These are phyloP conservation scores for Coreius guichenoti DNA, from an alignment of 2,797 vertebrate genomes.

Conservation along the genomic window DNA sequence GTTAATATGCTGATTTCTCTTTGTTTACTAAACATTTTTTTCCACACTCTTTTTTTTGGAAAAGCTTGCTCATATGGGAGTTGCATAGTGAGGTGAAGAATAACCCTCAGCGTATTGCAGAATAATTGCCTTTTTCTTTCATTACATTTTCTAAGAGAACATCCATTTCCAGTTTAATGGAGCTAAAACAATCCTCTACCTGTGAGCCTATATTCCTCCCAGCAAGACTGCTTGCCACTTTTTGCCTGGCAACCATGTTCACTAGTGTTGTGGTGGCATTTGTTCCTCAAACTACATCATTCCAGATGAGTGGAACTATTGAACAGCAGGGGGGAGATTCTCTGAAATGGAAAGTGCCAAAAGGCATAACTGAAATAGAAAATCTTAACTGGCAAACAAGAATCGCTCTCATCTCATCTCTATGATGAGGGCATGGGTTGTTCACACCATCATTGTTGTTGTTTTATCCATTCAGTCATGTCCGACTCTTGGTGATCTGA, in stretches of 20 bases:
- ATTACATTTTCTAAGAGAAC: conserved; percentile 39
- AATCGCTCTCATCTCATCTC: neutral
- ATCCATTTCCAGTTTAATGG: conserved; percentile 52
- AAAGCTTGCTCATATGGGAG: conserved; percentile 58
- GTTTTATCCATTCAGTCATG: neutral
- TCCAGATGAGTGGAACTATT: conserved; percentile 36
- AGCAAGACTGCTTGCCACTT: conserved; percentile 34
- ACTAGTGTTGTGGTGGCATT: conserved; percentile 33
- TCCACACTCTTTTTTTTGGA: neutral
- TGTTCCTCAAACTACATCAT: conserved; percentile 40
- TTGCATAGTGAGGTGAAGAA: conserved; percentile 26
- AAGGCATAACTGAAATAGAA: conserved; percentile 29
- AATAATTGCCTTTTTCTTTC: conserved; percentile 47
- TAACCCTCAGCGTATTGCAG: conserved; percentile 22
- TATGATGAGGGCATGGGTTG: neutral
- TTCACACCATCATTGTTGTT: neutral
- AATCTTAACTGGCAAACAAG: conserved; percentile 33
- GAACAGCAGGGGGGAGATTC: conserved; percentile 34
- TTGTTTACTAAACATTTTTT: conserved; percentile 9
- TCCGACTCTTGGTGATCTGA: neutral
- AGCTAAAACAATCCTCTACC: conserved; percentile 49
- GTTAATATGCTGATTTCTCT: conserved; percentile 10
- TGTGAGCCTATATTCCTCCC: conserved; percentile 35
- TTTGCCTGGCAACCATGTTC: conserved; percentile 31
- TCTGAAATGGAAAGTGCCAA: conserved; percentile 43